Evolutionary conservation across 2,113 vertebrate species (phyloP).

Genomic region (Microtus montanus): DNA sequence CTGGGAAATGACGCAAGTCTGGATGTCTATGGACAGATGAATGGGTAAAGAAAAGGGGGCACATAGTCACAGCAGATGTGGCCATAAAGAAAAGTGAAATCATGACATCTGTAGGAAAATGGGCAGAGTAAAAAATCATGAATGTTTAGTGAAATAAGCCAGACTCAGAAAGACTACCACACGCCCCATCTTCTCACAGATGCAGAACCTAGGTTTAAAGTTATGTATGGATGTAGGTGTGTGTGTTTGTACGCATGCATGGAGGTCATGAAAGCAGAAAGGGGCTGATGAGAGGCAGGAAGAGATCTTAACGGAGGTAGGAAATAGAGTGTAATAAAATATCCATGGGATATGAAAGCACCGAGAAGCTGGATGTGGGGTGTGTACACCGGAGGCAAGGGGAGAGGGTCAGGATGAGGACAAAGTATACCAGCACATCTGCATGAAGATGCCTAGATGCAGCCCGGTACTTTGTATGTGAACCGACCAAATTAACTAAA

Average conservation of each 20-base stretch:
- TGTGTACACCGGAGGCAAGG: accelerated
- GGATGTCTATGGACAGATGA: neutral
- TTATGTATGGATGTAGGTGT: neutral
- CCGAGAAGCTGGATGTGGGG: neutral
- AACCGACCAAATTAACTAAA: neutral
- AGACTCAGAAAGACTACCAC: neutral
- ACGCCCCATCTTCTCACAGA: neutral
- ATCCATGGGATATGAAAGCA: neutral
- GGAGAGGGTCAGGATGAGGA: neutral
- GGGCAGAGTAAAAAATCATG: neutral
- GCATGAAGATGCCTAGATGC: neutral
- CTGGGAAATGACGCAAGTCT: neutral
- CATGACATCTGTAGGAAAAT: neutral
- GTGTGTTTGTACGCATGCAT: neutral
- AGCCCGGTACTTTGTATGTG: neutral
- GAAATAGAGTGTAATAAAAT: neutral
- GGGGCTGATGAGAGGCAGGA: neutral
- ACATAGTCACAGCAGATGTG: neutral
- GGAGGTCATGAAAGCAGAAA: neutral
- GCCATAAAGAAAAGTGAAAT: neutral
- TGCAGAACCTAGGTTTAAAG: neutral
- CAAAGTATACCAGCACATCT: too few species aligned
- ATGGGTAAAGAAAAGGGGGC: neutral
- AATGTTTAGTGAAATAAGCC: neutral
- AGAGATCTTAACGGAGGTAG: neutral